phyloP scores from a whole-genome alignment of 2,113 vertebrate genomes.

The Macquaria australasica region DNA sequence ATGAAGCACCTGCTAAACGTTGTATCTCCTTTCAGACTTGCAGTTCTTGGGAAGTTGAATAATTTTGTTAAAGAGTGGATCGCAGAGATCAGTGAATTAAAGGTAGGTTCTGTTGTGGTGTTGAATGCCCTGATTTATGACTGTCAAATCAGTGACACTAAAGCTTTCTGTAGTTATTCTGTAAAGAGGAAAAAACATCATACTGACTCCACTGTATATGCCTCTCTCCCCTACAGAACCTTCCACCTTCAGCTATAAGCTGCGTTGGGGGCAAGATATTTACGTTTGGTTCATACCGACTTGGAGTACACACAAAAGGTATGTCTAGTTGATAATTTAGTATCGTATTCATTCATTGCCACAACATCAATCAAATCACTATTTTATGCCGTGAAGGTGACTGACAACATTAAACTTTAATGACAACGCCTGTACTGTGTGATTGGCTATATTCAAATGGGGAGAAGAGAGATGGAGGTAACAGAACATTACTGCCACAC shows the following conservation, averaged over 20 bases:
- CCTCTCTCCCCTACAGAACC: slow-evolving; percentile 83
- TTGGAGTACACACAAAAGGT: slow-evolving; percentile 99
- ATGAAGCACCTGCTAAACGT: neutral
- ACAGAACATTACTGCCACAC: neutral
- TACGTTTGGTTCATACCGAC: slow-evolving; percentile 96
- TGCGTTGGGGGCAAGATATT: slow-evolving; percentile 95
- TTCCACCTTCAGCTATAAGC: slow-evolving; percentile 88
- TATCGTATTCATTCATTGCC: neutral
- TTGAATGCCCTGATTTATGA: neutral
- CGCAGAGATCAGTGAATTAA: slow-evolving; percentile 92
- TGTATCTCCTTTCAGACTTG: slow-evolving; percentile 85
- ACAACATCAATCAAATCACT: neutral
- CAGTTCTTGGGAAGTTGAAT: slow-evolving; percentile 94
- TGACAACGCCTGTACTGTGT: neutral
- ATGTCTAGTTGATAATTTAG: slow-evolving; percentile 37
- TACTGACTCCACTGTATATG: neutral
- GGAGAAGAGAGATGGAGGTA: neutral
- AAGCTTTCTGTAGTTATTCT: neutral
- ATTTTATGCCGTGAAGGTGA: neutral
- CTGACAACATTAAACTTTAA: neutral
- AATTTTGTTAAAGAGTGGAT: slow-evolving; percentile 97
- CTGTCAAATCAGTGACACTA: neutral
- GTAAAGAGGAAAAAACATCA: neutral
- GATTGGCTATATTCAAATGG: neutral
- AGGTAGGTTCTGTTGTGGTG: slow-evolving; percentile 84